Evolutionary conservation across 2,888 invertebrate genomes (phyloP).

Genomic region (Colostygia pectinataria): DNA sequence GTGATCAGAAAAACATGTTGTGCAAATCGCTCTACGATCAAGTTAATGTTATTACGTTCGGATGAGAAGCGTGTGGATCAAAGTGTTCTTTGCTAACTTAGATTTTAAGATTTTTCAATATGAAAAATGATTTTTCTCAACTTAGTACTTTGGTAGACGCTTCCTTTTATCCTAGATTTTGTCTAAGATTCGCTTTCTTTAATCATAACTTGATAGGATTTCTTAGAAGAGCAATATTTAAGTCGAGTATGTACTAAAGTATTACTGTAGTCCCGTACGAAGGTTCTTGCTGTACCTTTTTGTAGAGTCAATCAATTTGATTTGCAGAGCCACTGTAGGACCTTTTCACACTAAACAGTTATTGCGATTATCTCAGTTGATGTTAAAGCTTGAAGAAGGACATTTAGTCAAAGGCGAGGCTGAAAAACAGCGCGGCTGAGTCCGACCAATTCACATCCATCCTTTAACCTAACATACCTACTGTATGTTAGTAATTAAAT

Average conservation of each 20-base stretch:
- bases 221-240: constrained; percentile 9
- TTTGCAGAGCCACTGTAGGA: no score
- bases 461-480: no score
- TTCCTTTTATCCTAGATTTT: constrained; percentile 35
- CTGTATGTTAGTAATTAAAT: no score
- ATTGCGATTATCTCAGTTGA: no score
- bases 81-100: constrained; percentile 39
- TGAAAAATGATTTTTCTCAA: constrained; percentile 31
- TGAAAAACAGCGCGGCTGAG: no score
- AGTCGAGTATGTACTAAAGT: neutral
- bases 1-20: neutral
- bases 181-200: constrained; percentile 37
- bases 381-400: no score
- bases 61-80: constrained; percentile 7
- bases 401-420: no score
- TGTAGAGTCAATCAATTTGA: no score
- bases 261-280: neutral
- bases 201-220: constrained; percentile 16
- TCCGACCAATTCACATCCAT: no score
- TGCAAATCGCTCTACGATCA: constrained; percentile 4
- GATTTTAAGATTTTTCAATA: constrained; percentile 38
- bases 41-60: constrained; percentile 11
- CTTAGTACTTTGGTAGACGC: constrained; percentile 40
- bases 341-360: no score
- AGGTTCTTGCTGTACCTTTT: no score